Conservation (phyloP, 2,888 invertebrate genomes). For the Zygogramma bicolorata region DNA sequence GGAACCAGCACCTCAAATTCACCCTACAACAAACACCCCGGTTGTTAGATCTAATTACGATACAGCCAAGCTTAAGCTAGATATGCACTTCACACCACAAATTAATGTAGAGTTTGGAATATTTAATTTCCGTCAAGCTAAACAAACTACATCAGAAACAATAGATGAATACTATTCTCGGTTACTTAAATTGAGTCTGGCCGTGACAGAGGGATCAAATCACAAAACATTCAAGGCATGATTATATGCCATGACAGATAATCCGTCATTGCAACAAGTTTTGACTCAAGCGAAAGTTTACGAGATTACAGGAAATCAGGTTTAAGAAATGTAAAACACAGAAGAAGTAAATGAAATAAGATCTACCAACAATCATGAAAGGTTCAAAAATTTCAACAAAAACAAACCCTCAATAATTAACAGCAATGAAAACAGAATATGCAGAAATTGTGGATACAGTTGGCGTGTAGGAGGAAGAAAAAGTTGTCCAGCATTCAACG, state of each 20-base stretch:
- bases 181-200: background rate
- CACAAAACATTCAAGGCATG: background rate
- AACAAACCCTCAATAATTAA: background rate
- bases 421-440: background rate
- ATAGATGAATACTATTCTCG: background rate
- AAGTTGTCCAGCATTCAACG: constrained; percentile 34
- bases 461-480: constrained; percentile 34
- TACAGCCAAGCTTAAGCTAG: constrained; percentile 21
- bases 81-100: constrained; percentile 19
- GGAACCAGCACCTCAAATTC: constrained; percentile 14
- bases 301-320: constrained; percentile 3
- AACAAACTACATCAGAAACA: constrained; percentile 13
- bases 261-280: background rate
- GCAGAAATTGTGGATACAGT: constrained; percentile 34
- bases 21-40: background rate
- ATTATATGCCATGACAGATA: background rate
- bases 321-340: background rate
- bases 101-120: constrained; percentile 32
- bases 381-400: background rate
- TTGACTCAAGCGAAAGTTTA: constrained; percentile 12
- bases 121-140: constrained; percentile 25
- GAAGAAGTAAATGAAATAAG: background rate
- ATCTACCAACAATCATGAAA: background rate
- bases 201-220: background rate
- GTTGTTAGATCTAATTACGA: constrained; percentile 19